Percentiles rank a stretch among this genome's conserved stretches.
phyloP scores from a whole-genome alignment of 2,113 vertebrate species.

The Platanista minor region DNA sequence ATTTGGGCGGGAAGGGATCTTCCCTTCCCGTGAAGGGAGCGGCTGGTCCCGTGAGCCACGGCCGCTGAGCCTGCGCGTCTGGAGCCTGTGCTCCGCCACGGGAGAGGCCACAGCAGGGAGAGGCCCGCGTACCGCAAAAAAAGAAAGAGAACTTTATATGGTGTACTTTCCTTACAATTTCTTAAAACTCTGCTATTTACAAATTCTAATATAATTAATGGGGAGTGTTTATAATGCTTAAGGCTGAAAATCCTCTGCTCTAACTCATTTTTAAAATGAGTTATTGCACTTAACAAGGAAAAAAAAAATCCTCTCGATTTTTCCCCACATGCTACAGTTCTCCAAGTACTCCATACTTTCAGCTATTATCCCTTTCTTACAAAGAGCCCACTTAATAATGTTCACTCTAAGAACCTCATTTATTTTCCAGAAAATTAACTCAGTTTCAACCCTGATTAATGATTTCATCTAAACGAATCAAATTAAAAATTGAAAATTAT shows the following conservation, averaged over 20 bases:
- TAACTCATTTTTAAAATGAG: constrained; percentile 82
- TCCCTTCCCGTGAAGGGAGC: too few relatives aligned
- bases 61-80: too few relatives aligned
- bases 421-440: constrained; percentile 99
- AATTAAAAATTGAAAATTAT: constrained; percentile 99
- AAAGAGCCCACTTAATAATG: constrained; percentile 94
- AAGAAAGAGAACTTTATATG: background rate
- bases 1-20: too few relatives aligned
- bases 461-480: constrained; percentile 99
- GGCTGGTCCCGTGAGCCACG: too few relatives aligned
- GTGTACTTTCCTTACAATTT: background rate
- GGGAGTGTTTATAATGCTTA: constrained; percentile 74
- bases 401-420: constrained; percentile 98
- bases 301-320: constrained; percentile 77
- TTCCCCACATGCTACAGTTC: constrained; percentile 75
- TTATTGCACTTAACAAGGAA: constrained; percentile 80
- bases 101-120: too few relatives aligned
- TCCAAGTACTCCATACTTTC: constrained; percentile 81
- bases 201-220: constrained; percentile 68
- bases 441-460: constrained; percentile 99
- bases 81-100: too few relatives aligned
- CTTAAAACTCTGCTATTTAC: constrained; percentile 64
- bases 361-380: constrained; percentile 84
- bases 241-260: constrained; percentile 71
- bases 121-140: too few relatives aligned